phyloP scores from a whole-genome alignment of 2,888 invertebrate genomes.

The Acrocyrtus sp. region DNA sequence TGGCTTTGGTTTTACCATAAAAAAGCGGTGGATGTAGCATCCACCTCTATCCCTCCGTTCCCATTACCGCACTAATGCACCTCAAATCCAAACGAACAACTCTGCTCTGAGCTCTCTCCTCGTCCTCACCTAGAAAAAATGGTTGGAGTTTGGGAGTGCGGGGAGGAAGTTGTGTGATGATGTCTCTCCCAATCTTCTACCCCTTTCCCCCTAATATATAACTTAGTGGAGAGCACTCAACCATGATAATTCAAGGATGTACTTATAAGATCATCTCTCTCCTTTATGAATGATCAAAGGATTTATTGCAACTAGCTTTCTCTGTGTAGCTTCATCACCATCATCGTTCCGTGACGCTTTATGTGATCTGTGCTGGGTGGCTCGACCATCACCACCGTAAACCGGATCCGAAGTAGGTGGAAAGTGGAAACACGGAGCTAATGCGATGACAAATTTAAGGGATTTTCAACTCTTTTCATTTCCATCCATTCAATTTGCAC shows the following conservation, averaged over 20 bases:
- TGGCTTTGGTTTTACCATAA: too few species aligned
- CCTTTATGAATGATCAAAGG: constrained; percentile 44
- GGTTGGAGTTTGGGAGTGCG: not conserved
- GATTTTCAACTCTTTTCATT: constrained; percentile 14
- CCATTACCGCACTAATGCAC: too few species aligned
- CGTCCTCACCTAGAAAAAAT: too few species aligned
- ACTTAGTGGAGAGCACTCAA: constrained; percentile 13
- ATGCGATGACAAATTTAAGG: constrained; percentile 28
- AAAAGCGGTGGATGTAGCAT: too few species aligned
- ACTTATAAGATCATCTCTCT: constrained; percentile 43
- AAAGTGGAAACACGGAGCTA: not conserved
- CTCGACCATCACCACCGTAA: too few species aligned
- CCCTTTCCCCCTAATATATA: not conserved
- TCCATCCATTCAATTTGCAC: not conserved
- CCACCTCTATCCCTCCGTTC: too few species aligned
- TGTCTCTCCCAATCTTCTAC: not conserved
- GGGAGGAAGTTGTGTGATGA: constrained; percentile 6
- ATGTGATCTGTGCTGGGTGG: too few species aligned
- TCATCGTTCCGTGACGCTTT: constrained; percentile 2
- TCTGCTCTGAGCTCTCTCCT: too few species aligned
- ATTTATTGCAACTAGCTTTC: constrained; percentile 30
- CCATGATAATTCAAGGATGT: constrained; percentile 44
- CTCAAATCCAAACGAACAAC: too few species aligned
- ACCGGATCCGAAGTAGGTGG: too few species aligned
- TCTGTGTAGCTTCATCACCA: constrained; percentile 7